phyloP scores from a whole-genome alignment of 2,888 invertebrate genomes.

The Rhingia rostrata region DNA sequence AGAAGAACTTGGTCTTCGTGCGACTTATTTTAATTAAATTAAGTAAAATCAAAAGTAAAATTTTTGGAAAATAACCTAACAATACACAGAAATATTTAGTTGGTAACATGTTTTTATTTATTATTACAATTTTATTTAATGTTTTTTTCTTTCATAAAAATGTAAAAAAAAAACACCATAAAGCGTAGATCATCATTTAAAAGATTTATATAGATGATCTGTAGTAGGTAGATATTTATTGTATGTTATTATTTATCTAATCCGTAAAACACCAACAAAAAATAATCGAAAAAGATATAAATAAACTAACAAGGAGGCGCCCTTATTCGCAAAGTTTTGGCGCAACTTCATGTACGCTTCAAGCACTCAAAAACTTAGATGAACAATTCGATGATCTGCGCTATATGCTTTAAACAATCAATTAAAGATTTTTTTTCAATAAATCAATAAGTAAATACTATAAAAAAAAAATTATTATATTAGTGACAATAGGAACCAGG shows the following conservation, averaged over 20 bases:
- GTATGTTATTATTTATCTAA: not conserved
- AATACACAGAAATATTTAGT: no score
- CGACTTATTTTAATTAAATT: no score
- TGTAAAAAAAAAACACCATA: not conserved
- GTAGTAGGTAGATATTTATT: not conserved
- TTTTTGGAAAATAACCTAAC: no score
- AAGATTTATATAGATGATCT: not conserved
- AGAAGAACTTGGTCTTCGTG: no score
- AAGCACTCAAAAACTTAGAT: not conserved
- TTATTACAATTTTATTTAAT: not conserved
- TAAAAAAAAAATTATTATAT: conserved; percentile 33
- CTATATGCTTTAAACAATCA: not conserved
- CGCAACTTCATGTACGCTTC: not conserved
- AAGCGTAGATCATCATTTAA: not conserved
- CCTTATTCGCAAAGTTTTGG: conserved; percentile 9
- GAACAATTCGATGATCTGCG: not conserved
- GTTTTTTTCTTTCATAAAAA: not conserved
- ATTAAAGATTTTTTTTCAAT: not conserved
- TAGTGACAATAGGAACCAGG: conserved; percentile 71
- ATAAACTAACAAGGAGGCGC: not conserved
- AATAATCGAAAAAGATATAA: not conserved
- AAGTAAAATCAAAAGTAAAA: no score
- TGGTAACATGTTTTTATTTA: not conserved
- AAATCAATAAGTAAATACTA: not conserved
- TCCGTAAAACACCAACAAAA: not conserved